Percentiles rank a stretch among this genome's conserved stretches.
phyloP scores from a whole-genome alignment of 2,888 invertebrate genomes.

The Drosophila tripunctata region DNA sequence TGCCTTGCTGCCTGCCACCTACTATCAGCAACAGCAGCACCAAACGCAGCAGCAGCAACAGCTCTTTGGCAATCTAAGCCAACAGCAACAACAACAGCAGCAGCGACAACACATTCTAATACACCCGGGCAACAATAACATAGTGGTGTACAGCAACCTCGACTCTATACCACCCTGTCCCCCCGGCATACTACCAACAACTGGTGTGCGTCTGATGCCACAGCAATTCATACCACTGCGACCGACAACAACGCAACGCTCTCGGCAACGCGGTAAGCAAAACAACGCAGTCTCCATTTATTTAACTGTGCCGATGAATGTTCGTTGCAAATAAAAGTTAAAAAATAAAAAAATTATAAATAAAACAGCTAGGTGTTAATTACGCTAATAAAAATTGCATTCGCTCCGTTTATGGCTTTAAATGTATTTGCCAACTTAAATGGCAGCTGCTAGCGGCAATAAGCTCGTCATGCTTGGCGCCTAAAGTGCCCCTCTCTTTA shows the following conservation, averaged over 20 bases:
- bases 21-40: constrained; percentile 60
- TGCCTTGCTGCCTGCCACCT: constrained; percentile 52
- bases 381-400: constrained; percentile 74
- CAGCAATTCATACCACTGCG: constrained; percentile 81
- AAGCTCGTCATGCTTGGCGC: constrained; percentile 40
- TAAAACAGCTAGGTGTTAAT: constrained; percentile 65
- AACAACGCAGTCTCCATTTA: constrained; percentile 35
- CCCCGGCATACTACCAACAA: constrained; percentile 69
- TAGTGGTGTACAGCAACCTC: constrained; percentile 82
- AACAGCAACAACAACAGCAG: constrained; percentile 56
- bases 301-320: constrained; percentile 55
- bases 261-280: constrained; percentile 82
- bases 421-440: constrained; percentile 61
- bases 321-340: background rate
- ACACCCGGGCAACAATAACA: constrained; percentile 81
- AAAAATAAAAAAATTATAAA: background rate
- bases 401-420: constrained; percentile 63
- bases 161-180: constrained; percentile 82
- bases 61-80: constrained; percentile 58
- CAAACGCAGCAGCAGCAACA: constrained; percentile 50
- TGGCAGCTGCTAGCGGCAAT: constrained; percentile 33
- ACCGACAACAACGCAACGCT: constrained; percentile 68
- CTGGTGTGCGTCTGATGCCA: constrained; percentile 73
- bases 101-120: constrained; percentile 79
- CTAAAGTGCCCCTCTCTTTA: constrained; percentile 33